Conservation (phyloP, 2,797 vertebrate species). For the Fringilla coelebs region DNA sequence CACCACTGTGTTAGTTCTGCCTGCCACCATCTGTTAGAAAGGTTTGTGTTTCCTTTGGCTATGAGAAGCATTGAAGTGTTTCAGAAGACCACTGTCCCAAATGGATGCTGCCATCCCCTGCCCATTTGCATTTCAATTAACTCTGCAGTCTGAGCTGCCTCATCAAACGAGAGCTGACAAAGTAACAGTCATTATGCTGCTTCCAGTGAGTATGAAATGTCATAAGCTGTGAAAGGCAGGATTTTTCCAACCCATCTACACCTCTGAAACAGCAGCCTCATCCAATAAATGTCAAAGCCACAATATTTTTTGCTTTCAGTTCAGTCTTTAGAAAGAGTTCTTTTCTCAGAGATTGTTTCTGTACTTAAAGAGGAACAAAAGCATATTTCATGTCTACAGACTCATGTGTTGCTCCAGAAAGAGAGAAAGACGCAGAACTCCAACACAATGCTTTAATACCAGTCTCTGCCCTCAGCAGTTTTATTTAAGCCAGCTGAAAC, state of each 20-base stretch:
- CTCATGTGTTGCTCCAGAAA: not conserved
- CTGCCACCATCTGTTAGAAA: not conserved
- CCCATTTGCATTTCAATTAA: conserved; percentile 30
- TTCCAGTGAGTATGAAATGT: not conserved
- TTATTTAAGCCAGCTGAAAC: conserved; percentile 67
- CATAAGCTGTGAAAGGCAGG: not conserved
- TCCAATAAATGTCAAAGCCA: not conserved
- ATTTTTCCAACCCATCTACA: not conserved
- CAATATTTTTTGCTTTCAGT: conserved; percentile 9
- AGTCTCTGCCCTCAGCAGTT: conserved; percentile 38
- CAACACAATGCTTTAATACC: conserved; percentile 27
- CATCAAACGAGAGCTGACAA: conserved; percentile 29
- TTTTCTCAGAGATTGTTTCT: conserved; percentile 36
- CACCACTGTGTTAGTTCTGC: not conserved
- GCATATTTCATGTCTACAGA: not conserved
- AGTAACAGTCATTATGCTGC: not conserved
- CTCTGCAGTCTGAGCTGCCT: not conserved
- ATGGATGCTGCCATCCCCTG: conserved; percentile 12
- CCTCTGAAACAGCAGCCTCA: not conserved
- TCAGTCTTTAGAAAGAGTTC: conserved; percentile 35
- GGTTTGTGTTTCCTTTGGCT: not conserved
- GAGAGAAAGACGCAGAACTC: conserved; percentile 6
- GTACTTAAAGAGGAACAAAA: conserved; percentile 7
- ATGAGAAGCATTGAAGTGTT: not conserved
- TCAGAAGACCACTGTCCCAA: not conserved